These are phyloP conservation scores for Mystacides longicornis DNA, from an alignment of 2,888 invertebrate species.

Conservation along the genomic window DNA sequence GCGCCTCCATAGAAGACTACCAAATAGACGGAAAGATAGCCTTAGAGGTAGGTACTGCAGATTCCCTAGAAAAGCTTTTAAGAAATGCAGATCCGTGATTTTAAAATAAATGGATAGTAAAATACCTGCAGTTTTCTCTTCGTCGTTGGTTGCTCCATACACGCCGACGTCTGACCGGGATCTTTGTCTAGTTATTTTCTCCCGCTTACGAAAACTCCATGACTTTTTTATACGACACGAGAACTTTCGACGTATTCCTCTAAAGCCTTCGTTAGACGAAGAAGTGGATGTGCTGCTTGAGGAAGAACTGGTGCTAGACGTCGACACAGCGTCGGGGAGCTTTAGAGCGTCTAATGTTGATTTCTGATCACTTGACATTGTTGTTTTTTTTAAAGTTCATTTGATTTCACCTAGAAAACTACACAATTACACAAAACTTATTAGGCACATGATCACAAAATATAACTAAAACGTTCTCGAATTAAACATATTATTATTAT, in stretches of 20 bases:
- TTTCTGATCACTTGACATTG: not conserved
- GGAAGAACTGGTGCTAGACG: conserved; percentile 5
- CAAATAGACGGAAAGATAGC: no score
- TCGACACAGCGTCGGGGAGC: not conserved
- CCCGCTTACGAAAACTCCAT: conserved; percentile 14
- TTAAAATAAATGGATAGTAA: no score
- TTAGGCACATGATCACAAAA: not conserved
- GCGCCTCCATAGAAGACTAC: no score
- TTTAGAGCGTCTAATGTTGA: not conserved
- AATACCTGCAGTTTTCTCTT: not conserved
- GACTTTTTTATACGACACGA: conserved; percentile 15
- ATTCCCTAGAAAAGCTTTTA: no score
- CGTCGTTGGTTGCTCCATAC: conserved; percentile 3
- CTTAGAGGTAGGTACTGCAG: no score
- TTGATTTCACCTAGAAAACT: not conserved
- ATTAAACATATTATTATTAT: no score
- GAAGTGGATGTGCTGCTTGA: conserved; percentile 3
- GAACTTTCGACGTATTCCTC: conserved; percentile 5
- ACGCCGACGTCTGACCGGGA: conserved; percentile 17
- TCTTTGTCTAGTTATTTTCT: conserved; percentile 9
- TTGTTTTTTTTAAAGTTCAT: not conserved
- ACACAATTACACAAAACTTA: not conserved
- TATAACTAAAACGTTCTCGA: no score
- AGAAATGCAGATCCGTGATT: no score
- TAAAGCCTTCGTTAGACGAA: conserved; percentile 6